These are phyloP conservation scores for Antheraea mylitta DNA, from an alignment of 1,140 invertebrate species.

Conservation along the genomic window DNA sequence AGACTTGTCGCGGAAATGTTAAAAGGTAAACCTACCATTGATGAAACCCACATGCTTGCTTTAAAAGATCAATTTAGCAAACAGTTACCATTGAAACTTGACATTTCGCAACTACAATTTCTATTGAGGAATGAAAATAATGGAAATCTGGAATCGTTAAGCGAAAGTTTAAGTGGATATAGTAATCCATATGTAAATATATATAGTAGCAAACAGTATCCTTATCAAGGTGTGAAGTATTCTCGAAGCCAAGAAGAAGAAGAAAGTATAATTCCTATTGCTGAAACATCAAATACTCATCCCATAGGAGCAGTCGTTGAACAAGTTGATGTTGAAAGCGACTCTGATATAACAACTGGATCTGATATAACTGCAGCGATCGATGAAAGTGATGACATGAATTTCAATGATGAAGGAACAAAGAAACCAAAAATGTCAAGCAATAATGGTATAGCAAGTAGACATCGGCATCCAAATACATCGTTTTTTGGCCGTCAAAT, in stretches of 20 bases:
- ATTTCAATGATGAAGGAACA: constrained; percentile 43
- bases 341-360: constrained; percentile 36
- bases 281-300: constrained; percentile 63
- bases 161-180: constrained; percentile 40
- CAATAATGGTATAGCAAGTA: constrained; percentile 37
- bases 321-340: constrained; percentile 49
- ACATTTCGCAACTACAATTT: constrained; percentile 66
- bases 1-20: constrained; percentile 73
- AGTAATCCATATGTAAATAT: constrained; percentile 55
- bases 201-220: constrained; percentile 46
- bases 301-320: constrained; percentile 74
- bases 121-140: constrained; percentile 62
- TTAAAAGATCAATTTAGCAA: constrained; percentile 57
- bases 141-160: constrained; percentile 31
- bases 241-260: constrained; percentile 72
- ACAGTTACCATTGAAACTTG: constrained; percentile 50
- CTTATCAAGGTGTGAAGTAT: constrained; percentile 67
- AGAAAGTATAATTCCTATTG: constrained; percentile 62
- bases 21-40: constrained; percentile 62
- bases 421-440: constrained; percentile 36
- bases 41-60: constrained; percentile 52
- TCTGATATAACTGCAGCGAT: constrained; percentile 40
- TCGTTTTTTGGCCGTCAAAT: constrained; percentile 44
- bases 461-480: constrained; percentile 53
- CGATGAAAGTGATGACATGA: constrained; percentile 37